Conservation (phyloP, 2,888 invertebrate species). For the Calliphora vomitoria region DNA sequence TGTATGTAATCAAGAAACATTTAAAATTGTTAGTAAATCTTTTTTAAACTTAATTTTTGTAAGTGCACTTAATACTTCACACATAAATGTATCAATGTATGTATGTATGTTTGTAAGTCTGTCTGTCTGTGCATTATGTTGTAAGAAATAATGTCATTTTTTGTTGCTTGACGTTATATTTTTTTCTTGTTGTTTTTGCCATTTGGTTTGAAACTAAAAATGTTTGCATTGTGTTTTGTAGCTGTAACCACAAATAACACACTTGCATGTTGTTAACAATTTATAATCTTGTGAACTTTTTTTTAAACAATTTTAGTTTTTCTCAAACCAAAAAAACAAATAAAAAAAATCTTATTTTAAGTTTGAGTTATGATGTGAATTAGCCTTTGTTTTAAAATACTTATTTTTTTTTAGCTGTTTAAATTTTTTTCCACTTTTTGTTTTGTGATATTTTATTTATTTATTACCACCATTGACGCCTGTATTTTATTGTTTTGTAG, state of each 20-base stretch:
- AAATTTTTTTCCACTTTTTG: background rate
- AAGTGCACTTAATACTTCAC: background rate
- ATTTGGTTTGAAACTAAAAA: constrained; percentile 27
- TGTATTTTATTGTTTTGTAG: constrained; percentile 42
- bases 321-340: background rate
- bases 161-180: constrained; percentile 28
- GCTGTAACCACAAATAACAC: constrained; percentile 26
- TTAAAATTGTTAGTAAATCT: constrained; percentile 34
- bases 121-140: constrained; percentile 37
- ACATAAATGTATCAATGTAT: background rate
- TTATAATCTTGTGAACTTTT: constrained; percentile 58
- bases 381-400: constrained; percentile 23
- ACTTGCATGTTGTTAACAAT: constrained; percentile 59
- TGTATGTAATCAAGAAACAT: background rate
- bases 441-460: constrained; percentile 32
- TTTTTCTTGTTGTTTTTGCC: constrained; percentile 20
- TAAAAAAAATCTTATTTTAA: constrained; percentile 2
- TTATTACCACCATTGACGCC: constrained; percentile 47
- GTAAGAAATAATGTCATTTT: constrained; percentile 62
- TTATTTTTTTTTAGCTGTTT: background rate
- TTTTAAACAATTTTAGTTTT: constrained; percentile 34
- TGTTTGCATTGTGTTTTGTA: constrained; percentile 48
- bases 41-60: background rate
- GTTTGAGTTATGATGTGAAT: constrained; percentile 59
- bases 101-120: background rate